Conservation (phyloP, 1,140 invertebrate species). For the Myzus persicae region DNA sequence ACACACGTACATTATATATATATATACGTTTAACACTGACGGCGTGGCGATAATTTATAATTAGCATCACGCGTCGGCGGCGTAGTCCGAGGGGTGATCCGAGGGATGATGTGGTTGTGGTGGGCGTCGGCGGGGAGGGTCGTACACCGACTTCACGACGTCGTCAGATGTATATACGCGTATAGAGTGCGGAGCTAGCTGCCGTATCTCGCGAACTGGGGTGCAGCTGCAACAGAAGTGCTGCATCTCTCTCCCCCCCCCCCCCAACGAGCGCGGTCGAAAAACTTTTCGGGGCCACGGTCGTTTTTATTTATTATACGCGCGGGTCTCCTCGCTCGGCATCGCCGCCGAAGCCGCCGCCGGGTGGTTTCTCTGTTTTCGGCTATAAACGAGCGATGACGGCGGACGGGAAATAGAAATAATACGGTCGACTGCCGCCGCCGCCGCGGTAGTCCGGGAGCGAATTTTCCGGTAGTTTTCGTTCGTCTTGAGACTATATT, state of each 20-base stretch:
- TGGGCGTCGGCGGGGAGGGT: not conserved
- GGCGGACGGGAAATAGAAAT: conserved; percentile 7
- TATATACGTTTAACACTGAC: not conserved
- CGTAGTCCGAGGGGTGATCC: not conserved
- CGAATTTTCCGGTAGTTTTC: conserved; percentile 6
- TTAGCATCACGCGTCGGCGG: not conserved
- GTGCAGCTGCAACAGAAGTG: conserved; percentile 5
- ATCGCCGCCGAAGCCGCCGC: too few relatives aligned
- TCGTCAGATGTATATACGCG: not conserved
- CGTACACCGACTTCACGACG: not conserved
- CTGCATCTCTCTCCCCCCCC: not conserved
- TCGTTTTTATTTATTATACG: conserved; percentile 14
- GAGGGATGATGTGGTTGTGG: not conserved
- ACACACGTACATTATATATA: too few relatives aligned
- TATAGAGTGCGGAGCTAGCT: not conserved
- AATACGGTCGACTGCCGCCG: not conserved
- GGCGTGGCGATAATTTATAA: conserved; percentile 6
- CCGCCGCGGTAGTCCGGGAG: not conserved
- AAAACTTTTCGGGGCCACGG: not conserved
- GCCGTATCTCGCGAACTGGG: not conserved
- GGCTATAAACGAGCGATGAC: not conserved
- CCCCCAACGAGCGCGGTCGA: not conserved
- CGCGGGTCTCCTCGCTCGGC: not conserved
- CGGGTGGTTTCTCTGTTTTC: not conserved
- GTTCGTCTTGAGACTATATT: not conserved